Evolutionary conservation across 2,113 vertebrate genomes (phyloP).

Genomic region (Cyprinodon tularosa): DNA sequence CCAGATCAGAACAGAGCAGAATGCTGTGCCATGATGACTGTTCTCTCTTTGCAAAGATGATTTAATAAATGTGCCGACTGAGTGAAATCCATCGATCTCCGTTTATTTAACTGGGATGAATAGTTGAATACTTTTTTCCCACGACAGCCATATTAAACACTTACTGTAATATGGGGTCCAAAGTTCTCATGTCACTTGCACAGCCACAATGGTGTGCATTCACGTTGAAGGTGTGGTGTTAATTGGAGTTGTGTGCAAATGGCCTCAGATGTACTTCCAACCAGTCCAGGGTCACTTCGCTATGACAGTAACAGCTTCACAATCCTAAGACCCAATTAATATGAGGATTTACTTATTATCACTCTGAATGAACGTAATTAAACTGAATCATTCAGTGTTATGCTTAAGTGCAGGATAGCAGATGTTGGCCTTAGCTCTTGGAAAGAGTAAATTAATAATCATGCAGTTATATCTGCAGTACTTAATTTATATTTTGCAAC

Average conservation of each 20-base stretch:
- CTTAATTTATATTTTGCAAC: constrained; percentile 4
- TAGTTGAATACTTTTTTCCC: too few species aligned
- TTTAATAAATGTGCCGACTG: too few species aligned
- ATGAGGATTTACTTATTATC: constrained; percentile 66
- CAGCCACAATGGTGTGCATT: not conserved
- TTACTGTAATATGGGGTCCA: constrained; percentile 26
- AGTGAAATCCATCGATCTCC: too few species aligned
- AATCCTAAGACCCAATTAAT: constrained; percentile 67
- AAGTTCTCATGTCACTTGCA: constrained; percentile 12
- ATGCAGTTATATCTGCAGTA: constrained; percentile 2
- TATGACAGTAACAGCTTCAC: constrained; percentile 55
- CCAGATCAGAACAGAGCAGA: too few species aligned
- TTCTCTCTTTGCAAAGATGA: too few species aligned
- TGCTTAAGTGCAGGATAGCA: constrained; percentile 38
- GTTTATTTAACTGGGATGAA: too few species aligned
- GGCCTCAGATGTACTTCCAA: constrained; percentile 55
- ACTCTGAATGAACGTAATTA: constrained; percentile 56
- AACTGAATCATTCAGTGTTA: constrained; percentile 46
- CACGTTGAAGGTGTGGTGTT: constrained; percentile 31
- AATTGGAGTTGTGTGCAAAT: constrained; percentile 65
- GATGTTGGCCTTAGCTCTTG: constrained; percentile 18
- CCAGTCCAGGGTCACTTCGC: constrained; percentile 69
- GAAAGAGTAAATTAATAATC: constrained; percentile 5
- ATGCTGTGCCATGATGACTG: too few species aligned
- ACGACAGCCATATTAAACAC: too few species aligned